Evolutionary conservation across 1,140 invertebrate species (phyloP).

Genomic region (Ceratina japonica): DNA sequence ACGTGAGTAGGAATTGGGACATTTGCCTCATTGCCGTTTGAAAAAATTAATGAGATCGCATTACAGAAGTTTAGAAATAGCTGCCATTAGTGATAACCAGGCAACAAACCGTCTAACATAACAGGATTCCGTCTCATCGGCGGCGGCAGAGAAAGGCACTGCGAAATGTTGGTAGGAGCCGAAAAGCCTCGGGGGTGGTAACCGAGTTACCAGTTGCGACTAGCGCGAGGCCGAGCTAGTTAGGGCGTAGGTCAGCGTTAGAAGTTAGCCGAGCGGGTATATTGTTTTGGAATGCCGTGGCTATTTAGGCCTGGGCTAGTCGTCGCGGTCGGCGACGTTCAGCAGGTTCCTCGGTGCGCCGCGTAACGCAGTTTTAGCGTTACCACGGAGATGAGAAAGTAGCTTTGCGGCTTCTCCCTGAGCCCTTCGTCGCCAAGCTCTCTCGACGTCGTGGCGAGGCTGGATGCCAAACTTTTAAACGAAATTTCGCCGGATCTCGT

Average conservation of each 20-base stretch:
- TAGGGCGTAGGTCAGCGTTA: slow-evolving; percentile 65
- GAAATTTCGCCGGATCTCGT: slow-evolving; percentile 70
- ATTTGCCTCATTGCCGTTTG: too few relatives aligned
- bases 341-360: slow-evolving; percentile 33
- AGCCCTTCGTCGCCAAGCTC: neutral
- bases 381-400: slow-evolving; percentile 67
- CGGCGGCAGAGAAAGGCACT: neutral
- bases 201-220: slow-evolving; percentile 70
- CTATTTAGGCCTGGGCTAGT: slow-evolving; percentile 65
- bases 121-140: neutral
- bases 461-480: slow-evolving; percentile 67
- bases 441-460: slow-evolving; percentile 40
- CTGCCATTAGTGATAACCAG: neutral
- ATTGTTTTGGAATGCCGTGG: slow-evolving; percentile 71
- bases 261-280: slow-evolving; percentile 68
- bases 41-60: neutral
- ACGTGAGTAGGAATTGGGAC: too few relatives aligned
- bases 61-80: neutral
- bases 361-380: slow-evolving; percentile 68
- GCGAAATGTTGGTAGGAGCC: neutral
- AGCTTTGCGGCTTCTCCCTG: slow-evolving; percentile 63
- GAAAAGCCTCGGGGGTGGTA: slow-evolving; percentile 55
- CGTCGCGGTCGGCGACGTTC: slow-evolving; percentile 1
- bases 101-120: neutral
- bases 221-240: slow-evolving; percentile 63